phyloP scores from a whole-genome alignment of 2,797 vertebrate species.

The Myotis findleyi region DNA sequence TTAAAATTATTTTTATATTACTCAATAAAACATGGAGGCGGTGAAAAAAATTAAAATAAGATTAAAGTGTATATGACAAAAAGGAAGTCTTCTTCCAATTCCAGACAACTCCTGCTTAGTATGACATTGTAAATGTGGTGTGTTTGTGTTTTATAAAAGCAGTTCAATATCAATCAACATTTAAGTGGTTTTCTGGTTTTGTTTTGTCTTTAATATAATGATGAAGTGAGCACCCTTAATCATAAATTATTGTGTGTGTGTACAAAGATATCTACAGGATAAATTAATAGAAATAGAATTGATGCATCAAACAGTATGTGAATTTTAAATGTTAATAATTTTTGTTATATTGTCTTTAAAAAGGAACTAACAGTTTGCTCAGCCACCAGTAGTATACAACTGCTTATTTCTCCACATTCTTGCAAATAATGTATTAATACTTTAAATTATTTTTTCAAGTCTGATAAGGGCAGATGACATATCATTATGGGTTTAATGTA shows the following conservation, averaged over 20 bases:
- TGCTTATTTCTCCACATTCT: background rate
- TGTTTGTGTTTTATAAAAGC: background rate
- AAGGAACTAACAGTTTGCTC: background rate
- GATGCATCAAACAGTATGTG: background rate
- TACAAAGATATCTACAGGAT: background rate
- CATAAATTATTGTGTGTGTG: background rate
- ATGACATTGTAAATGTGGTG: background rate
- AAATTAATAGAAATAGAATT: background rate
- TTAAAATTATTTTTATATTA: background rate
- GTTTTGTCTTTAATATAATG: background rate
- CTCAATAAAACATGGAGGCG: background rate
- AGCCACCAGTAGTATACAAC: background rate
- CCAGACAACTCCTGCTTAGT: background rate
- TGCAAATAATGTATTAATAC: background rate
- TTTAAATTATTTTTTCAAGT: background rate
- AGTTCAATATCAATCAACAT: background rate
- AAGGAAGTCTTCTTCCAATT: background rate
- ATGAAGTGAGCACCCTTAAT: background rate
- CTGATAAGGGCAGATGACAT: background rate
- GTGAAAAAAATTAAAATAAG: background rate
- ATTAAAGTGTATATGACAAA: background rate
- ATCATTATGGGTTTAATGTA: background rate
- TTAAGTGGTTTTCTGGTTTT: background rate
- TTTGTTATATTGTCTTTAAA: background rate
- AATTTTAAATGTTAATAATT: background rate